Base-by-base conservation (phyloP, 2,888 invertebrate species). In the Heteromyza rotundicornis region DNA sequence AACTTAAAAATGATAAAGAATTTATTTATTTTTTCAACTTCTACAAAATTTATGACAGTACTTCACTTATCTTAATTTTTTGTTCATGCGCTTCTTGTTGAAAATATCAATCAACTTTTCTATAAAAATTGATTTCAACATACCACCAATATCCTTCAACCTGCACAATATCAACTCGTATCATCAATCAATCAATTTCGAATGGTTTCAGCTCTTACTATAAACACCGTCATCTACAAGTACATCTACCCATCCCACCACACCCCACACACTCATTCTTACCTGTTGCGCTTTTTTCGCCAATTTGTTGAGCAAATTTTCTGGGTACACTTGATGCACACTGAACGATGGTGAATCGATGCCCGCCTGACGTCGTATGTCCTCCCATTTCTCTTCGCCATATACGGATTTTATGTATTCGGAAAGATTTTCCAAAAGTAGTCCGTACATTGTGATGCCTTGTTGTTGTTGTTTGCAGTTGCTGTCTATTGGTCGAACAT, bases 351-450 rank as follows among this genome's bases (percentile, higher is more conserved):
- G 91, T 69, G 93, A 90, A 69, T 95, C 93, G 17, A 97, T 91
- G n/a, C 90, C 89, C 0, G 95, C 94, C 74, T 91, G 90, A 62
- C 92, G 84, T 60, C 96, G 85, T 65, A 97, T 94, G 79, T 94
- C 92, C 74, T 95, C 94, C 97, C 97, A 98, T 73, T 91, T 89
- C 60, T 94, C 94, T 79, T 96, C 96, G 1, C 98, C 98, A 84
- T 96, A 98, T n/a, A 90, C 91, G 75, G 91, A 89, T 64, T 93
- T 91, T 78, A 98, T 92, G 85, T 91, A 96, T 83, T 95, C 95
- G 71, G 94, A 91, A 85, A 98, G 88, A 80, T 96, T 95, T 84
- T 98, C 97, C 75, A 98, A 85, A 47, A 98, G 88, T 68, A 98
- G 86, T 35, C 98, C 98, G 86, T 98, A 98, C 98, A 98, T 98